A percentile compares a stretch with the other conserved stretches of the same genome.
Conservation (phyloP, 2,113 vertebrate species). For the Sylvietta virens region DNA sequence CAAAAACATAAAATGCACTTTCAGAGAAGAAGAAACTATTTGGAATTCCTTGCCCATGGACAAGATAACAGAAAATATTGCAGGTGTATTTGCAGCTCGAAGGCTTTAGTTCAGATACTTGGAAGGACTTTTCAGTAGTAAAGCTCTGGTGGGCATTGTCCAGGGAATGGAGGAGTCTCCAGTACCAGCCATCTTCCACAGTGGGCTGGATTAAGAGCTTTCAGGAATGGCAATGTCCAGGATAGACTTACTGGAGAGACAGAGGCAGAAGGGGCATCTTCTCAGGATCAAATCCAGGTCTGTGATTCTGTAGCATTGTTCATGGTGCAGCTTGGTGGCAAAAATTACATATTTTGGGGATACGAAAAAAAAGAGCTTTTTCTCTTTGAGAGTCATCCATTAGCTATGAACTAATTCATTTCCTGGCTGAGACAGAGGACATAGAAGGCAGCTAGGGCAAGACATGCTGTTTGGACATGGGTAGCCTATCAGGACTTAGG, state of each 20-base stretch:
- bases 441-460: not conserved
- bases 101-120: not conserved
- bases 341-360: not conserved
- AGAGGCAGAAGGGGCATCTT: not conserved
- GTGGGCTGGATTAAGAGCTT: not conserved
- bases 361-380: not conserved
- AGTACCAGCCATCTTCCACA: not conserved
- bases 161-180: not conserved
- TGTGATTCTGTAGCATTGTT: not conserved
- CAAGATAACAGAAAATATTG: not conserved
- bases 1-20: not conserved
- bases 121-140: not conserved
- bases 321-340: not conserved
- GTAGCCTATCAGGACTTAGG: not conserved
- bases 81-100: not conserved
- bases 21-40: not conserved
- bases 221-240: not conserved
- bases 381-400: not conserved
- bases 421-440: not conserved
- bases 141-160: not conserved
- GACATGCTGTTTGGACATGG: not conserved
- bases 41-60: not conserved
- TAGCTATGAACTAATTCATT: not conserved
- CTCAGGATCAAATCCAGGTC: not conserved
- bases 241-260: accelerated